Conservation (phyloP, 2,113 vertebrate species). For the Sylvietta virens region DNA sequence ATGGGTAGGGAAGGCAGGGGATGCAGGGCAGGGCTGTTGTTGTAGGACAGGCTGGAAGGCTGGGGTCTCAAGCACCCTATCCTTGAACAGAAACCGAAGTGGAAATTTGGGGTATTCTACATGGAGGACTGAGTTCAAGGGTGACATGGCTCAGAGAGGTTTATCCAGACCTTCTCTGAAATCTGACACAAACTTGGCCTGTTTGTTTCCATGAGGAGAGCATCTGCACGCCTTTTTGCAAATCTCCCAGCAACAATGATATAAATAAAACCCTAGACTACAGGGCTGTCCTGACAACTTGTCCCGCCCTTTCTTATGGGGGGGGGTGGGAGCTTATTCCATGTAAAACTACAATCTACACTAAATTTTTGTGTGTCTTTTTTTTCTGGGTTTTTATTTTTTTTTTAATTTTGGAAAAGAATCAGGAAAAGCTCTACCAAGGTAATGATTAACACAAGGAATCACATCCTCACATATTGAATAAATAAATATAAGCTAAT, state of each 20-base stretch:
- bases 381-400: background rate
- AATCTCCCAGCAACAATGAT: slow-evolving; percentile 49
- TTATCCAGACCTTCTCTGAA: slow-evolving; percentile 4
- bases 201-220: slow-evolving; percentile 1
- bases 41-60: background rate
- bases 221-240: background rate
- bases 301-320: background rate
- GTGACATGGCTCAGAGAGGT: background rate
- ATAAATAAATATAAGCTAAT: slow-evolving; percentile 64
- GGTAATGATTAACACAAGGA: slow-evolving; percentile 57
- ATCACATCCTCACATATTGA: slow-evolving; percentile 64
- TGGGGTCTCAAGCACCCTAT: background rate
- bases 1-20: background rate
- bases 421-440: slow-evolving; percentile 45
- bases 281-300: slow-evolving; percentile 1
- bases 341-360: background rate
- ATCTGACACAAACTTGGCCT: background rate
- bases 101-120: background rate
- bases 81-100: background rate
- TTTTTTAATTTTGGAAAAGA: slow-evolving; percentile 19
- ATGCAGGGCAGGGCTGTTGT: too few relatives aligned
- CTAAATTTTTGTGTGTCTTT: background rate
- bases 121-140: background rate
- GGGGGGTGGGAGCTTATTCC: background rate
- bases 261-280: slow-evolving; percentile 43